A percentile compares a stretch with the other conserved stretches of the same genome.
These are phyloP conservation scores for Periophthalmodon schlosseri DNA, from an alignment of 2,113 vertebrate genomes.

Conservation along the genomic window DNA sequence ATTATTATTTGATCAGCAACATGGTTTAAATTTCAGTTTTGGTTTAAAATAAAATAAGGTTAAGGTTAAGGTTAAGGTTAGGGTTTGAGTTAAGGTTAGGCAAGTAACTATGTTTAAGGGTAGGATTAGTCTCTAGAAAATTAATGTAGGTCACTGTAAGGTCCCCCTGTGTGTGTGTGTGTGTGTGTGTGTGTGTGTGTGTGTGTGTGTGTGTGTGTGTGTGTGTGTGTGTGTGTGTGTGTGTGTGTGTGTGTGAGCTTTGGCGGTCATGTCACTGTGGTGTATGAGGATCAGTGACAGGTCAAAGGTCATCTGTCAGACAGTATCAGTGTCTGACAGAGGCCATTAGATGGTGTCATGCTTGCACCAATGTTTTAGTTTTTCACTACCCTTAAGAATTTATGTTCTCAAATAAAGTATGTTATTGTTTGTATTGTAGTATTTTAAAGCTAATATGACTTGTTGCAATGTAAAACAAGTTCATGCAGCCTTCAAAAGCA, in stretches of 20 bases:
- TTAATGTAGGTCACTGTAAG: not conserved
- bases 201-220: conserved; percentile 10
- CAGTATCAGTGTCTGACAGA: conserved; percentile 29
- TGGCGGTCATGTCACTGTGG: conserved; percentile 37
- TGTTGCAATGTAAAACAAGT: not conserved
- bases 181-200: not conserved
- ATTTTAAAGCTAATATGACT: not conserved
- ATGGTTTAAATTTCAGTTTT: not conserved
- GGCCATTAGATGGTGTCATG: not conserved
- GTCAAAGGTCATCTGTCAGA: conserved; percentile 52
- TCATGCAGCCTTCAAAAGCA: not conserved
- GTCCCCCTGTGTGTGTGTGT: not conserved
- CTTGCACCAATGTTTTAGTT: not conserved
- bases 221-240: not conserved
- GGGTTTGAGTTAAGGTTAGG: not conserved
- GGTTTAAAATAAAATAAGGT: not conserved
- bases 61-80: not conserved
- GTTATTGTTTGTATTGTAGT: not conserved
- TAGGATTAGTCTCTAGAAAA: not conserved
- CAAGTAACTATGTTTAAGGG: not conserved
- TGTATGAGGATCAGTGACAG: conserved; percentile 53
- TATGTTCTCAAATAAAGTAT: not conserved
- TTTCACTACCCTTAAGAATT: not conserved
- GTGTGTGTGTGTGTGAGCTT: not conserved
- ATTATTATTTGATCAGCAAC: not conserved